Conservation (phyloP, 2,888 invertebrate species). For the Gymnosoma rotundatum region DNA sequence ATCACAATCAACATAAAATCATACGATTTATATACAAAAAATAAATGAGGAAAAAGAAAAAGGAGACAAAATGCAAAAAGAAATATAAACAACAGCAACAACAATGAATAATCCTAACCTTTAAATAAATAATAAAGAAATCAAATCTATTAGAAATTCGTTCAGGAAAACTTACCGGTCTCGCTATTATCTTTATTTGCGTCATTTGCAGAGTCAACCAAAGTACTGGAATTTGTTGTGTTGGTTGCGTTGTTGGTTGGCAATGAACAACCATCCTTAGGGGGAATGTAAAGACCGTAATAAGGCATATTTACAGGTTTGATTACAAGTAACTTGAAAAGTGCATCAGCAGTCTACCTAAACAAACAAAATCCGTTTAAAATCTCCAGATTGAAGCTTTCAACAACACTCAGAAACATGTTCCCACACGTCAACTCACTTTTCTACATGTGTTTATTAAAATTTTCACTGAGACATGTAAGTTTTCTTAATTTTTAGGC, state of each 20-base stretch:
- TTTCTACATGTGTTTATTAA: not conserved
- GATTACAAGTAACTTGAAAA: not conserved
- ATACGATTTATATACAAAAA: slow-evolving; percentile 40
- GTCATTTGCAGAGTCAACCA: slow-evolving; percentile 13
- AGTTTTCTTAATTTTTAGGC: not conserved
- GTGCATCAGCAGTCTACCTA: not conserved
- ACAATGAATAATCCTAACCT: slow-evolving; percentile 58
- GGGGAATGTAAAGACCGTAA: slow-evolving; percentile 72
- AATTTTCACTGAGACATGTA: not conserved
- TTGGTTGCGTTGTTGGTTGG: slow-evolving; percentile 21
- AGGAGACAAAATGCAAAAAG: slow-evolving; percentile 11
- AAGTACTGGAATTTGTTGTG: slow-evolving; percentile 24
- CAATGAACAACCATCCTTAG: slow-evolving; percentile 38
- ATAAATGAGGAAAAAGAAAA: not conserved
- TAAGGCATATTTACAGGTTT: slow-evolving; percentile 69
- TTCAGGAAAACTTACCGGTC: slow-evolving; percentile 47
- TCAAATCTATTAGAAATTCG: not conserved
- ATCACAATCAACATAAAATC: slow-evolving; percentile 56
- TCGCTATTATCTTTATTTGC: slow-evolving; percentile 39
- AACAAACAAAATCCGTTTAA: slow-evolving; percentile 1
- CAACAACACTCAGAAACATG: not conserved
- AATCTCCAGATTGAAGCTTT: slow-evolving; percentile 31
- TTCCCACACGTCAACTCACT: slow-evolving; percentile 24
- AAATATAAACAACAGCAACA: slow-evolving; percentile 19
- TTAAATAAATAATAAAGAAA: slow-evolving; percentile 20